Conservation (phyloP, 2,113 vertebrate genomes). For the Perca schrenkii region DNA sequence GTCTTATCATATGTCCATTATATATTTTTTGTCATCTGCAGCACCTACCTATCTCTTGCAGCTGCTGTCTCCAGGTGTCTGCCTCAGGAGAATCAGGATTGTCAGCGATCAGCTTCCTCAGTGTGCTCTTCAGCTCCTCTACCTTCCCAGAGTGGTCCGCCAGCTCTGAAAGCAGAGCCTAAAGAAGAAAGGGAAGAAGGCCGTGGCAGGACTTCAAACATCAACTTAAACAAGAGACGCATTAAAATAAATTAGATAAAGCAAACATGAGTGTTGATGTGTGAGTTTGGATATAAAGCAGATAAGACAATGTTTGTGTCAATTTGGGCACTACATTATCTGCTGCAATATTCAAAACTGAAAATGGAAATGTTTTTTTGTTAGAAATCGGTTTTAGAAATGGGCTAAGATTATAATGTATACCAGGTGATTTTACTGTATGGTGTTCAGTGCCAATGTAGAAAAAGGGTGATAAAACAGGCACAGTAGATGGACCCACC, state of each 20-base stretch:
- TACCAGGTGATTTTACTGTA: not conserved
- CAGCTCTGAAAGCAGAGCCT: constrained; percentile 93
- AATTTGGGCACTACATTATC: not conserved
- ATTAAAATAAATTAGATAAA: not conserved
- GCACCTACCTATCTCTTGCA: constrained; percentile 92
- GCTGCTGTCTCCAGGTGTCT: constrained; percentile 91
- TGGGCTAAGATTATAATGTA: not conserved
- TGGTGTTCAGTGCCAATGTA: not conserved
- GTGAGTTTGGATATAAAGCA: not conserved
- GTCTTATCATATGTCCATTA: not conserved
- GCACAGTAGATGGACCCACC: constrained; percentile 74
- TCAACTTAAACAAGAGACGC: not conserved
- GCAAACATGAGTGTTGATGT: not conserved
- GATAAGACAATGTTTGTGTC: not conserved
- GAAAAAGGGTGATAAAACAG: not conserved
- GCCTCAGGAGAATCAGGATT: constrained; percentile 94
- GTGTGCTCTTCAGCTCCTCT: constrained; percentile 89
- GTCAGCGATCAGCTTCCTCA: constrained; percentile 89
- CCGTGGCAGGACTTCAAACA: too few species aligned
- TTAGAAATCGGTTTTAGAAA: not conserved
- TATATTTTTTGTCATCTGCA: constrained; percentile 5
- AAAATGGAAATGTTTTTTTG: not conserved
- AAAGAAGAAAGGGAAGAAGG: constrained; percentile 5
- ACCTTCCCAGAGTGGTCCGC: constrained; percentile 91
- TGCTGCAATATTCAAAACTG: not conserved